A percentile compares a stretch with the other conserved stretches of the same genome.
These are phyloP conservation scores for Litocranius walleri DNA, from an alignment of 2,113 vertebrate species.

Conservation along the genomic window DNA sequence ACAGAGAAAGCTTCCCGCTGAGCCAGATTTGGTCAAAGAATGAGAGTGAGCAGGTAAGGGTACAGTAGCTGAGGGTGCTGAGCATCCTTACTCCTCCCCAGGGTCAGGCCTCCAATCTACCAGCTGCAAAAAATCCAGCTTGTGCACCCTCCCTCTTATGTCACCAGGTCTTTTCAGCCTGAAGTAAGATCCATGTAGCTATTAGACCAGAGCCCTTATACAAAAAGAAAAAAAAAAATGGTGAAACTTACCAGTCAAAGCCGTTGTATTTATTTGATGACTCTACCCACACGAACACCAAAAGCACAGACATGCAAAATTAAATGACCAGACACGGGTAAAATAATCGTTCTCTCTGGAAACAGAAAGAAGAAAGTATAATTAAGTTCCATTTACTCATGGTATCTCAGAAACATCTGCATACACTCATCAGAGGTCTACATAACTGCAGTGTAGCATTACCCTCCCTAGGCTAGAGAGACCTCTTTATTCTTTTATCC, in stretches of 20 bases:
- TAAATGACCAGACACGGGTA: constrained; percentile 84
- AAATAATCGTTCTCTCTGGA: constrained; percentile 82
- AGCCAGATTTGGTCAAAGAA: not conserved
- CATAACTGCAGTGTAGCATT: not conserved
- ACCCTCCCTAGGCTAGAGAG: not conserved
- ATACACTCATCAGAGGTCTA: not conserved
- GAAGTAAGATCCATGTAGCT: not conserved
- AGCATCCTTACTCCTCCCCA: not conserved
- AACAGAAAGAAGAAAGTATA: constrained; percentile 57
- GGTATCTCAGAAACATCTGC: not conserved
- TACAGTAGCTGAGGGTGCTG: not conserved
- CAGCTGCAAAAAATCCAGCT: not conserved
- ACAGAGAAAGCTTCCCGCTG: not conserved
- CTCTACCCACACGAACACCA: constrained; percentile 91
- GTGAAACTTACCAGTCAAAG: constrained; percentile 91
- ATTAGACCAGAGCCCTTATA: not conserved
- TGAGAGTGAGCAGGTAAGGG: not conserved
- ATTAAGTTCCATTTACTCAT: not conserved
- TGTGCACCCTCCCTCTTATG: not conserved
- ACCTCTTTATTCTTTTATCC: not conserved
- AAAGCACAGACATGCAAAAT: constrained; percentile 86
- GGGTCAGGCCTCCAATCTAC: not conserved
- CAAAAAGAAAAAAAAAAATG: constrained; percentile 21
- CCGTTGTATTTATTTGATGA: constrained; percentile 92
- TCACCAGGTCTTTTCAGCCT: not conserved